Conservation (phyloP, 2,113 vertebrate species). For the Tupaia tana region DNA sequence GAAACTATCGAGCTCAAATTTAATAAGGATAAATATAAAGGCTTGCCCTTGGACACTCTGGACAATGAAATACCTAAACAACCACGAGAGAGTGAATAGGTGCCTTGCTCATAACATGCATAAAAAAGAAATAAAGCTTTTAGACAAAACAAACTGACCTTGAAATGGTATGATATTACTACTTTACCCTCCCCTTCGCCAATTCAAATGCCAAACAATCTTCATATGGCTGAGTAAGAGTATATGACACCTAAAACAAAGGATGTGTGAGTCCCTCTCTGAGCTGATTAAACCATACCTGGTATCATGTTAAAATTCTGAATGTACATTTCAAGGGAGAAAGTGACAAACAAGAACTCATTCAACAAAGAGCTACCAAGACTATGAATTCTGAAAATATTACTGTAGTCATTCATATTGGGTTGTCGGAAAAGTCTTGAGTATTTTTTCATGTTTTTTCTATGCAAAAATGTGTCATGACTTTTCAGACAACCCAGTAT, state of each 20-base stretch:
- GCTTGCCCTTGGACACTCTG: background rate
- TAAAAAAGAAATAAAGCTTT: background rate
- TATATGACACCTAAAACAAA: background rate
- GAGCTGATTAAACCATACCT: background rate
- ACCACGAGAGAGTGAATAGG: background rate
- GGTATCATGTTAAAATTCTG: background rate
- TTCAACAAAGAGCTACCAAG: background rate
- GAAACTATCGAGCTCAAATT: background rate
- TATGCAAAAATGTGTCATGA: no score
- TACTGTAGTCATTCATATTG: background rate
- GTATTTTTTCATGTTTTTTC: no score
- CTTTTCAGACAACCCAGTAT: no score
- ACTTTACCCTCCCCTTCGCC: background rate
- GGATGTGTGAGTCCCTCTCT: background rate
- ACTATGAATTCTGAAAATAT: conserved; percentile 23
- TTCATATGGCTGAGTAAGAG: background rate
- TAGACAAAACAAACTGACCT: background rate
- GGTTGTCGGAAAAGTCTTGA: no score
- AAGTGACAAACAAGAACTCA: background rate
- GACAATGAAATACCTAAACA: background rate
- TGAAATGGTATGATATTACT: background rate
- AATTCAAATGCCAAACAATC: background rate
- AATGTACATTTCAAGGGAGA: background rate
- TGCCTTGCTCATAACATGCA: background rate
- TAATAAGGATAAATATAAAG: conserved; percentile 21